A percentile compares a stretch with the other conserved stretches of the same genome.
Evolutionary conservation across 1,140 invertebrate species (phyloP).

Genomic region (Euura saliciscinereae): DNA sequence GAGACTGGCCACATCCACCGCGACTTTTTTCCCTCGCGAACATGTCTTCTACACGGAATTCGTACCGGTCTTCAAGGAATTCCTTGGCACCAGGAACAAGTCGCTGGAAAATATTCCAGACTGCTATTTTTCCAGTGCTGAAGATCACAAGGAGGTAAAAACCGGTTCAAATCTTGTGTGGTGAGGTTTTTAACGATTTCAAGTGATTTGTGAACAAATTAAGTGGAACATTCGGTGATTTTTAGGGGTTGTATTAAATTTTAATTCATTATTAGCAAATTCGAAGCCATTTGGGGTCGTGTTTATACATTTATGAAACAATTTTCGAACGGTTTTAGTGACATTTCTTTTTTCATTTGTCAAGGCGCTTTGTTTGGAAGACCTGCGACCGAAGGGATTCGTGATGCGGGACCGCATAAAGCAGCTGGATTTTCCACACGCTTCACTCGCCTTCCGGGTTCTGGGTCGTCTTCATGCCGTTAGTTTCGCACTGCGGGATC

Average conservation of each 20-base stretch:
- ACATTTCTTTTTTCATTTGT: constrained; percentile 1
- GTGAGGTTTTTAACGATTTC: too few relatives aligned
- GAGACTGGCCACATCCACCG: constrained; percentile 44
- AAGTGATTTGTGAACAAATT: too few relatives aligned
- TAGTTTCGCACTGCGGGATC: constrained; percentile 57
- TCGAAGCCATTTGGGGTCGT: too few relatives aligned
- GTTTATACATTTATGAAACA: too few relatives aligned
- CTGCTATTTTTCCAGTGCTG: not conserved
- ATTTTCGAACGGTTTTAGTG: too few relatives aligned
- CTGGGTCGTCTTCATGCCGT: constrained; percentile 63
- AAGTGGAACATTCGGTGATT: too few relatives aligned
- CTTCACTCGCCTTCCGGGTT: constrained; percentile 54
- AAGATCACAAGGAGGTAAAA: constrained; percentile 2
- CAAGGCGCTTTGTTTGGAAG: constrained; percentile 61
- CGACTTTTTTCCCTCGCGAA: constrained; percentile 46
- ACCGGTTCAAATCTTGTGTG: too few relatives aligned
- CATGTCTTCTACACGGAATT: constrained; percentile 43
- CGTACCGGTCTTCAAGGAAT: constrained; percentile 42
- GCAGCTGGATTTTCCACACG: constrained; percentile 53
- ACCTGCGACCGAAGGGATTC: constrained; percentile 56
- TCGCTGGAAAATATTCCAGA: constrained; percentile 51
- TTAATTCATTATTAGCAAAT: too few relatives aligned
- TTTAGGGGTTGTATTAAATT: too few relatives aligned
- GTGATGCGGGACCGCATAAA: constrained; percentile 53
- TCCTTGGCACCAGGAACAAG: constrained; percentile 46